A percentile compares a stretch with the other conserved stretches of the same genome.
These are phyloP conservation scores for Dioctria rufipes DNA, from an alignment of 2,888 invertebrate genomes.

Conservation along the genomic window DNA sequence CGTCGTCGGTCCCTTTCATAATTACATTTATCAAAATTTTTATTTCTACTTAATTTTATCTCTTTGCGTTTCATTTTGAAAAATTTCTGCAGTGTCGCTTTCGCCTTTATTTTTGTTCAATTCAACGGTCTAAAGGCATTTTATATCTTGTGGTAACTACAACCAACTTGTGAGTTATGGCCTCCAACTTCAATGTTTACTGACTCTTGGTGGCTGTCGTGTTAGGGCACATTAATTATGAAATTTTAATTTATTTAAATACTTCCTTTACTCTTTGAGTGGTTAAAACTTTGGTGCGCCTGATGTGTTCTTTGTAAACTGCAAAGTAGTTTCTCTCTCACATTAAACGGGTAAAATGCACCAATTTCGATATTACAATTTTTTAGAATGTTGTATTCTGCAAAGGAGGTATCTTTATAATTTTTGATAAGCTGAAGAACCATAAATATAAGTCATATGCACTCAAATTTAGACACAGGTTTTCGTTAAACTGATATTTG, in stretches of 20 bases:
- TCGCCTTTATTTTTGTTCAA: slow-evolving; percentile 22
- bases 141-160: not conserved
- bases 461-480: no score
- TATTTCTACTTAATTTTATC: slow-evolving; percentile 41
- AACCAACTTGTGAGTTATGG: slow-evolving; percentile 29
- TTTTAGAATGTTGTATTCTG: no score
- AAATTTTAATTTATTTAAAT: slow-evolving; percentile 38
- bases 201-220: not conserved
- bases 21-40: slow-evolving; percentile 39
- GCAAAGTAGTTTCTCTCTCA: no score
- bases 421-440: no score
- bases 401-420: no score
- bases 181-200: not conserved
- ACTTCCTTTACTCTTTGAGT: not conserved
- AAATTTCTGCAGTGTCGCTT: slow-evolving; percentile 28
- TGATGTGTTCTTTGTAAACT: no score
- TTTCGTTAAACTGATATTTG: no score
- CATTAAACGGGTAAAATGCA: no score
- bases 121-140: not conserved
- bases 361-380: no score
- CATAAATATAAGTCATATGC: no score
- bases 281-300: no score
- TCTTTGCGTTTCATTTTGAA: slow-evolving; percentile 5
- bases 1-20: not conserved
- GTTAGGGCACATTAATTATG: slow-evolving; percentile 29